Percentiles rank a stretch among this genome's conserved stretches.
These are phyloP conservation scores for Anodontia alba DNA, from an alignment of 2,888 invertebrate genomes.

Conservation along the genomic window DNA sequence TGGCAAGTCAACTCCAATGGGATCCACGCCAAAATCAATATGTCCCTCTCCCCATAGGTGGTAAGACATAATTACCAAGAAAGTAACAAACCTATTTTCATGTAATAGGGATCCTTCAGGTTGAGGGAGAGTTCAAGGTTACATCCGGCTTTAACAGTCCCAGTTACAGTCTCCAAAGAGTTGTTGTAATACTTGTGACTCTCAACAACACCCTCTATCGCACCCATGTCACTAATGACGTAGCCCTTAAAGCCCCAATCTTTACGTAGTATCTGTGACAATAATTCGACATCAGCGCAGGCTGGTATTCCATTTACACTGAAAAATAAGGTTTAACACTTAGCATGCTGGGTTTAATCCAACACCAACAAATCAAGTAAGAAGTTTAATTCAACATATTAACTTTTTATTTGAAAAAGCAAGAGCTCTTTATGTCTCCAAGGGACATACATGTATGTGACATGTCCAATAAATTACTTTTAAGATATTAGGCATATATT, in stretches of 20 bases:
- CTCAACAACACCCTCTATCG: conserved; percentile 60
- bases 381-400: background rate
- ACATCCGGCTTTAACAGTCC: conserved; percentile 71
- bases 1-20: too few relatives aligned
- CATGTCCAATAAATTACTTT: too few relatives aligned
- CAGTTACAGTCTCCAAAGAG: conserved; percentile 62
- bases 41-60: too few relatives aligned
- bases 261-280: conserved; percentile 60
- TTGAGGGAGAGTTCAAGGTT: conserved; percentile 70
- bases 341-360: background rate
- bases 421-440: too few relatives aligned
- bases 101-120: conserved; percentile 22
- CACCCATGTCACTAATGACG: conserved; percentile 68
- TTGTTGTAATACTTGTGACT: conserved; percentile 67
- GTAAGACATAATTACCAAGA: too few relatives aligned
- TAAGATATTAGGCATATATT: too few relatives aligned
- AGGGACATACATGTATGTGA: too few relatives aligned
- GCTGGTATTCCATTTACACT: conserved; percentile 70
- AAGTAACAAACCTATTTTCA: conserved; percentile 26
- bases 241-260: conserved; percentile 71
- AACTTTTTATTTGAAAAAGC: too few relatives aligned
- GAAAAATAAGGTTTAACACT: conserved; percentile 18
- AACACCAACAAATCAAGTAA: background rate
- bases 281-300: conserved; percentile 61
- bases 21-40: too few relatives aligned